Conservation (phyloP, 1,140 invertebrate species). For the Armadillidium nasatum region DNA sequence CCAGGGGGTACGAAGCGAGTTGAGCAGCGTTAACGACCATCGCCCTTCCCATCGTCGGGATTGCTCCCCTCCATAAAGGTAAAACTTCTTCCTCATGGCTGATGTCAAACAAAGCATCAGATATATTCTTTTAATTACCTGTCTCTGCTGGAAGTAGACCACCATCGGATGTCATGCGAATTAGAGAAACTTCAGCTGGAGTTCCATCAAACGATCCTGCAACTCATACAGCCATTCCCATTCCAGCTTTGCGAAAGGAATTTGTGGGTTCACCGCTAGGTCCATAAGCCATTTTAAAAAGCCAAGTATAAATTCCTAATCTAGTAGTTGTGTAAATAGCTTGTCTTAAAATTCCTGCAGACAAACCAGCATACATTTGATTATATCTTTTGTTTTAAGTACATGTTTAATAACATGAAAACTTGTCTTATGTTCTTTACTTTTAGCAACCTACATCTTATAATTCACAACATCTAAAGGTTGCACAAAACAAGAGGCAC, state of each 20-base stretch:
- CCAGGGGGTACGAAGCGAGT: constrained; percentile 92
- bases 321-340: constrained; percentile 97
- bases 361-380: constrained; percentile 81
- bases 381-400: constrained; percentile 78
- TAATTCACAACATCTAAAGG: constrained; percentile 97
- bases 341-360: constrained; percentile 85
- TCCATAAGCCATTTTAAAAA: constrained; percentile 74
- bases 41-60: constrained; percentile 67
- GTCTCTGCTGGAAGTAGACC: constrained; percentile 75
- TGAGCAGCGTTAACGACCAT: constrained; percentile 98
- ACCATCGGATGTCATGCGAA: constrained; percentile 96
- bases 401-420: constrained; percentile 67
- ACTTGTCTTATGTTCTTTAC: constrained; percentile 70
- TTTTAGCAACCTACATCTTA: constrained; percentile 88
- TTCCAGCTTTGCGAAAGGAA: constrained; percentile 60
- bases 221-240: constrained; percentile 79
- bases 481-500: constrained; percentile 92
- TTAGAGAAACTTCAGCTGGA: constrained; percentile 86
- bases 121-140: constrained; percentile 89
- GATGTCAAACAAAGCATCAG: constrained; percentile 84
- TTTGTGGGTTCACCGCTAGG: constrained; percentile 58
- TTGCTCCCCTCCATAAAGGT: constrained; percentile 82
- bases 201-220: constrained; percentile 87
- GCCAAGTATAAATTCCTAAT: constrained; percentile 87
- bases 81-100: constrained; percentile 81